Evolutionary conservation across 2,888 invertebrate species (phyloP).

Genomic region (Drosophila hamatofila): DNA sequence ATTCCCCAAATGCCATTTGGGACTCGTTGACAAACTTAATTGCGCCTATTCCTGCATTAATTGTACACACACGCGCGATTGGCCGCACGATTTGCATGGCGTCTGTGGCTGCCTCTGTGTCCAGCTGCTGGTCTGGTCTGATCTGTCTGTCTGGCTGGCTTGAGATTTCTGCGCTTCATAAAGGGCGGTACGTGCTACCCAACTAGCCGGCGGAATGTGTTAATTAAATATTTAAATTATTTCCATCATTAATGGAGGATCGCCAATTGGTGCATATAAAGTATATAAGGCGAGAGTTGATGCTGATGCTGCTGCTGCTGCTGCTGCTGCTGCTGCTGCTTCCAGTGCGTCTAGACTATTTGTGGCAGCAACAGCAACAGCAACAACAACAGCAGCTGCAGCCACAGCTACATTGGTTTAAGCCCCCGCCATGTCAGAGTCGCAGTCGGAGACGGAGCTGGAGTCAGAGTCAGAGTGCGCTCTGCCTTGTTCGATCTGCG

Average conservation of each 20-base stretch:
- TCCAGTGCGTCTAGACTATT: conserved; percentile 56
- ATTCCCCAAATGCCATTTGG: conserved; percentile 26
- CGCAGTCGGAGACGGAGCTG: conserved; percentile 6
- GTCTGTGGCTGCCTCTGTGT: conserved; percentile 29
- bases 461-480: conserved; percentile 20
- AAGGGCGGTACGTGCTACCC: conserved; percentile 20
- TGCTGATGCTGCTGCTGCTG: no score
- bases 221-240: conserved; percentile 81
- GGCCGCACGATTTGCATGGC: conserved; percentile 66
- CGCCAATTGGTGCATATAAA: conserved; percentile 16
- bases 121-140: conserved; percentile 2
- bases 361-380: conserved; percentile 26
- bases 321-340: no score
- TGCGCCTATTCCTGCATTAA: conserved; percentile 81
- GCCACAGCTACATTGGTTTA: conserved; percentile 26
- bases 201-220: conserved; percentile 69
- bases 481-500: conserved; percentile 59
- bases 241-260: conserved; percentile 52
- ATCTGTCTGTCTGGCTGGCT: neutral
- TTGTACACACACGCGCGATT: conserved; percentile 78
- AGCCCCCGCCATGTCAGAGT: conserved; percentile 36
- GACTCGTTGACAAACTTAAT: conserved; percentile 75
- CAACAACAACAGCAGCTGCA: conserved; percentile 28
- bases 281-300: conserved; percentile 7
- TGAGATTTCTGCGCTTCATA: conserved; percentile 37